phyloP scores from a whole-genome alignment of 2,113 vertebrate species.

The Phoenicopterus ruber region DNA sequence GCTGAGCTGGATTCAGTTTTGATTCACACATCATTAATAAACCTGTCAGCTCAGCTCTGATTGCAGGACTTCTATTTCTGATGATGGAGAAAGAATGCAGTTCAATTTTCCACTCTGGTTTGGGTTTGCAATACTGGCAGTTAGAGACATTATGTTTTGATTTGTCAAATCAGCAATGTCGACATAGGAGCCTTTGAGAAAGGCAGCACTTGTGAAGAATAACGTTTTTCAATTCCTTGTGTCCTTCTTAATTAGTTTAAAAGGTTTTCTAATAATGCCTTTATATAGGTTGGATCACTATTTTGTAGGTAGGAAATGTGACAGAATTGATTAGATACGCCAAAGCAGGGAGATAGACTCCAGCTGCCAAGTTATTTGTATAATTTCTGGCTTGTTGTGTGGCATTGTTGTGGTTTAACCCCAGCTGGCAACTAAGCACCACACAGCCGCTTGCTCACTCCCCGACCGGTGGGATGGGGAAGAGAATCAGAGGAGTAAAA shows the following conservation, averaged over 20 bases:
- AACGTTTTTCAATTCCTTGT: background rate
- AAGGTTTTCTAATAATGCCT: background rate
- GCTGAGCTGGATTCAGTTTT: background rate
- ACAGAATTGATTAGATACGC: background rate
- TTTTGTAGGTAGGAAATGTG: background rate
- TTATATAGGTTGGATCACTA: background rate
- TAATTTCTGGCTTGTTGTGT: background rate
- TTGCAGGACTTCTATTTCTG: background rate
- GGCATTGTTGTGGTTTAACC: background rate
- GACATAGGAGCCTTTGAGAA: background rate
- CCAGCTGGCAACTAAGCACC: too few species aligned
- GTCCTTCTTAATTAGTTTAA: background rate
- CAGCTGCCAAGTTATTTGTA: background rate
- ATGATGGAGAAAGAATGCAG: background rate
- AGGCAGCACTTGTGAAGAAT: background rate
- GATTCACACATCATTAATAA: constrained; percentile 39
- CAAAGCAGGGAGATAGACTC: background rate
- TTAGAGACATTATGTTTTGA: background rate
- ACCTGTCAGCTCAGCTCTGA: background rate
- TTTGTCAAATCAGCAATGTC: background rate
- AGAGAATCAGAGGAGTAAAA: too few species aligned
- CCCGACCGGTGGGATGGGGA: too few species aligned
- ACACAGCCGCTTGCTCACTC: too few species aligned
- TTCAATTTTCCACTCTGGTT: background rate
- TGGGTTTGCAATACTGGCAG: background rate